These are phyloP conservation scores for Drosophila glabriapex DNA, from an alignment of 2,888 invertebrate genomes.

Conservation along the genomic window DNA sequence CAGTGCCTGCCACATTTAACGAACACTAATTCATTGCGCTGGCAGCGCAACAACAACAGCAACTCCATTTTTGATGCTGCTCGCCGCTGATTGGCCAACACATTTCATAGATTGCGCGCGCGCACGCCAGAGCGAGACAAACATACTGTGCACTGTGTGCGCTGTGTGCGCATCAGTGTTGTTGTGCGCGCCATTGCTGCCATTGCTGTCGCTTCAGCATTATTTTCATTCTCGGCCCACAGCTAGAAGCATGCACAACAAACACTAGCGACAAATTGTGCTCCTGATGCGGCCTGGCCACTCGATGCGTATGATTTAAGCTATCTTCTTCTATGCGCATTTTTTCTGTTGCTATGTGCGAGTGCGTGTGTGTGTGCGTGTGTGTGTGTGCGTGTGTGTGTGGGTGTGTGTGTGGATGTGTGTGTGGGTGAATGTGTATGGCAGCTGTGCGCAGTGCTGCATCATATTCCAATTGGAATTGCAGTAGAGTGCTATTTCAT, in stretches of 20 bases:
- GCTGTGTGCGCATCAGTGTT: not conserved
- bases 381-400: not conserved
- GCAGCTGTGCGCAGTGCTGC: not conserved
- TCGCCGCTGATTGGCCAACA: constrained; percentile 53
- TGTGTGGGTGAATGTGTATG: not conserved
- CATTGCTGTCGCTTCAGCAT: constrained; percentile 5
- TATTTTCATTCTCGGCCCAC: constrained; percentile 54
- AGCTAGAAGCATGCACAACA: constrained; percentile 50
- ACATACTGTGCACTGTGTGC: constrained; percentile 20
- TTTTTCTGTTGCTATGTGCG: not conserved
- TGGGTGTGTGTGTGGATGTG: not conserved
- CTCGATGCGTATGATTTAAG: not conserved
- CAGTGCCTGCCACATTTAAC: constrained; percentile 75
- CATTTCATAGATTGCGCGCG: constrained; percentile 10
- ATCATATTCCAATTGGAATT: constrained; percentile 22
- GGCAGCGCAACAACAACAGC: constrained; percentile 49
- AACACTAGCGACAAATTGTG: not conserved
- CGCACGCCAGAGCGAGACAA: constrained; percentile 56
- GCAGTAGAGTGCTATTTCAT: not conserved
- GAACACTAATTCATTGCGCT: constrained; percentile 82
- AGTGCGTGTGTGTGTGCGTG: not conserved
- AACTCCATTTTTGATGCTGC: constrained; percentile 67
- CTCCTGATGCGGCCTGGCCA: not conserved
- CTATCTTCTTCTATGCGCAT: not conserved
- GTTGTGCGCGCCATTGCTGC: constrained; percentile 41